phyloP scores from a whole-genome alignment of 2,797 vertebrate species.

The Onychomys torridus region DNA sequence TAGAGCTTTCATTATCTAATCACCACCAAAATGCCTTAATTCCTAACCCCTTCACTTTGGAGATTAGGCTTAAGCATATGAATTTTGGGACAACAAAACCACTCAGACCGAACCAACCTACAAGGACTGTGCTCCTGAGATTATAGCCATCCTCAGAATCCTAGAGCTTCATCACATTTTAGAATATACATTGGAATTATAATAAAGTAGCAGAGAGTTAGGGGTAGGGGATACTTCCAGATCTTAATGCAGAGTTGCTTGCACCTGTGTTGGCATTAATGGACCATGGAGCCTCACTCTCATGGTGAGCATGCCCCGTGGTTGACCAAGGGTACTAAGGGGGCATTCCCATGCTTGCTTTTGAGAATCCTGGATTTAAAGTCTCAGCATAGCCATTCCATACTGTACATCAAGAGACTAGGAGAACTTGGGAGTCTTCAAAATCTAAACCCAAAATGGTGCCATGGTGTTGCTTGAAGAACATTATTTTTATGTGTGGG shows the following conservation, averaged over 20 bases:
- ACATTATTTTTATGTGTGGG: not conserved
- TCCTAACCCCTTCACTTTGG: no score
- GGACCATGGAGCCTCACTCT: not conserved
- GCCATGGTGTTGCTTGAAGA: not conserved
- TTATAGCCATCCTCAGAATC: not conserved
- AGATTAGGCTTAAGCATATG: not conserved
- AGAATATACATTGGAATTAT: not conserved
- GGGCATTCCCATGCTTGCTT: not conserved
- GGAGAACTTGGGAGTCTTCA: not conserved
- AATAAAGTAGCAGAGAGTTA: not conserved
- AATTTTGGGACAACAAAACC: not conserved
- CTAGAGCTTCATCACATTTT: not conserved
- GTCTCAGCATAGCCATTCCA: not conserved
- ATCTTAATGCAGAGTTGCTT: not conserved
- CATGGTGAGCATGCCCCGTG: rapidly evolving
- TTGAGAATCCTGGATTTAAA: not conserved
- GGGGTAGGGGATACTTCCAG: not conserved
- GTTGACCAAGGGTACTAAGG: not conserved
- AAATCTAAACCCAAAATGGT: not conserved
- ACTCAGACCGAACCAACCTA: not conserved
- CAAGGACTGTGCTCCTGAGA: not conserved
- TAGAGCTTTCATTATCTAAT: not conserved
- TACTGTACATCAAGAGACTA: not conserved
- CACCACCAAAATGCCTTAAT: not conserved
- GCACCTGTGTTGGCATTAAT: not conserved